A percentile compares a stretch with the other conserved stretches of the same genome.
Conservation (phyloP, 1,140 invertebrate species). For the Atta cephalotes region DNA sequence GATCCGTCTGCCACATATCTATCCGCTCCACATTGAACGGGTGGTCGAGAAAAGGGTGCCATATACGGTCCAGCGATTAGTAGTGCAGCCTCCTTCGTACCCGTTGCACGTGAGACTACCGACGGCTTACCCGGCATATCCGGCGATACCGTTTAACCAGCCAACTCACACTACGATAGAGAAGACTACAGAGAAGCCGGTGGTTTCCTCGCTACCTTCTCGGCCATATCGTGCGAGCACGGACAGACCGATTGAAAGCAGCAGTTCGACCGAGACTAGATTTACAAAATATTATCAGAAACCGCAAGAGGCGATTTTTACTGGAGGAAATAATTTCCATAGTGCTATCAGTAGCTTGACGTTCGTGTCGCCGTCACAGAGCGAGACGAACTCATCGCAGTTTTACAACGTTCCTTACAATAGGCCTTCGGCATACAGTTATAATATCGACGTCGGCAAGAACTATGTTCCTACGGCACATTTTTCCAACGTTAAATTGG, state of each 20-base stretch:
- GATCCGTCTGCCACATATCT: constrained; percentile 85
- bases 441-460: constrained; percentile 23
- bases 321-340: not conserved
- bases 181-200: constrained; percentile 87
- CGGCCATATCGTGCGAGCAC: constrained; percentile 80
- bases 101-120: constrained; percentile 80
- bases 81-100: constrained; percentile 83
- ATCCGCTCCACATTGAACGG: constrained; percentile 86
- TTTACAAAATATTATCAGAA: constrained; percentile 22
- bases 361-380: not conserved
- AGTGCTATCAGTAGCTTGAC: not conserved
- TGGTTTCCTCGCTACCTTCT: constrained; percentile 79
- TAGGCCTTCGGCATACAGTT: not conserved
- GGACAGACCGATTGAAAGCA: constrained; percentile 57
- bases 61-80: constrained; percentile 76
- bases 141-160: not conserved
- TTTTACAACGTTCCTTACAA: constrained; percentile 2
- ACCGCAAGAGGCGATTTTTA: not conserved
- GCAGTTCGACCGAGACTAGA: not conserved
- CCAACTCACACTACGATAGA: constrained; percentile 81
- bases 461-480: not conserved
- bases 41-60: constrained; percentile 84
- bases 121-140: constrained; percentile 12
- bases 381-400: not conserved
- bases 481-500: not conserved